Evolutionary conservation across 2,797 vertebrate species (phyloP), one percentile per base, ranked within the genome.

Genomic region (Corythornis leucogaster): DNA sequence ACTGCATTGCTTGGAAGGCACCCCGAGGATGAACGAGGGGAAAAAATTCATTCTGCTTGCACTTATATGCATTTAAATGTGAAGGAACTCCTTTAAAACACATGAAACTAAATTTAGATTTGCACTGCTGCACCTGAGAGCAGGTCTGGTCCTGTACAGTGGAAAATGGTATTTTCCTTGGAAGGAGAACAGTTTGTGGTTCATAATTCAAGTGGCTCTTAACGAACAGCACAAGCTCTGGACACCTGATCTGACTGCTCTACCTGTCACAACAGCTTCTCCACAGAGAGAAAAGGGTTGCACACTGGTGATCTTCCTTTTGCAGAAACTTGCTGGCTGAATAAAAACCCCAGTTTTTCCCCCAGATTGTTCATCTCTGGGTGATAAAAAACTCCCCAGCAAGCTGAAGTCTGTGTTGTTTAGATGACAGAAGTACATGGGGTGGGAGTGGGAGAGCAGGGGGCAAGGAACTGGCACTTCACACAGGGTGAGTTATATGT

Each of bases 81-180:
- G 22, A 66, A 90, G 79, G 81, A 93, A 51, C 85, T 87, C 54
- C 62, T 92, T 95, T 92, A 87, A 95, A 88, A 94, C 83, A 90
- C 63, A 28, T 80, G 66, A 90, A 95, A 85, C 90, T 94, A 96
- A 95, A 93, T 96, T 89, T 93, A 96, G 94, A 96, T 94, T 90
- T 96, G 79, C 86, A 83, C 84, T 92, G 54, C 90, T 94, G 86
- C 90, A 94, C 87, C 85, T 83, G 84, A 87, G 79, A 94, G 45
- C 93, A 96, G 76, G 94, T 94, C 94, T 94, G 79, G 79, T 95
- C 90, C 88, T 96, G 90, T 74, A 79, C 12, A 14, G 76, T 92
- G 20, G 55, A 94, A 94, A 93, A 93, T 90, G 73, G 88, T 93
- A 87, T 96, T 96, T 95, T 94, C 62, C 90, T 95, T 94, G 84